Base-by-base conservation (phyloP, 2,888 invertebrate species). In the Thyatira batis region DNA sequence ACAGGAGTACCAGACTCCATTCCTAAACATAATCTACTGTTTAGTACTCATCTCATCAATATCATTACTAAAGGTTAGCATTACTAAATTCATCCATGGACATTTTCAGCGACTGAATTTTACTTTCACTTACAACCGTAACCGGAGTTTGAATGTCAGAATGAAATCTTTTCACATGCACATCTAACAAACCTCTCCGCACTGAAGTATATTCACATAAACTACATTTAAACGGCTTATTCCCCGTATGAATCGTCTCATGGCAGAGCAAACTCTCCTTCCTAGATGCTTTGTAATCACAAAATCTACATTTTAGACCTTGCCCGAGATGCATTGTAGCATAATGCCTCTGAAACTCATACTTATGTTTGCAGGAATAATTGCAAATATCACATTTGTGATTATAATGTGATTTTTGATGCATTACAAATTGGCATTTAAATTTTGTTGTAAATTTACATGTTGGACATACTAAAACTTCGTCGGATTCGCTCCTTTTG, bases 321-420 rank as follows among this genome's bases (percentile, higher is more conserved):
- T 73, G 76, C 0, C 85, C 86, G n/a, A 84, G 51, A 51, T 88
- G 88, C 0, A 77, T 58, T 0, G 64, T 70, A 0, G 73, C 66
- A 1, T 74, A 80, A 60, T 89, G 89, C 2, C 75, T 78, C 1
- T 84, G 79, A 1, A 89, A 65, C 3, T 85, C 86, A 49, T 84
- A 81, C 33, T 84, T 87, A 1, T 79, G 76, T 20, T 75, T 80
- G 20, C 83, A 85, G 0, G 80, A 67, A 20, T 83, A 85, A 0
- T 63, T 62, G 39, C 89, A 89, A 0, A 67, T 45, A 0, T 61
- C 69, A 33, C 89, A 89, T 56, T 84, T 84, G 43, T 71, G 77
- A 0, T 70, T 65, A 10, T 84, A 78, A 44, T 89, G 89, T 0
- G 58, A 57, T 58, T 83, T 86, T n/a, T 84, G 84, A 58, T 89